Evolutionary conservation across 2,113 vertebrate genomes (phyloP).

Genomic region (Dromaius novaehollandiae): DNA sequence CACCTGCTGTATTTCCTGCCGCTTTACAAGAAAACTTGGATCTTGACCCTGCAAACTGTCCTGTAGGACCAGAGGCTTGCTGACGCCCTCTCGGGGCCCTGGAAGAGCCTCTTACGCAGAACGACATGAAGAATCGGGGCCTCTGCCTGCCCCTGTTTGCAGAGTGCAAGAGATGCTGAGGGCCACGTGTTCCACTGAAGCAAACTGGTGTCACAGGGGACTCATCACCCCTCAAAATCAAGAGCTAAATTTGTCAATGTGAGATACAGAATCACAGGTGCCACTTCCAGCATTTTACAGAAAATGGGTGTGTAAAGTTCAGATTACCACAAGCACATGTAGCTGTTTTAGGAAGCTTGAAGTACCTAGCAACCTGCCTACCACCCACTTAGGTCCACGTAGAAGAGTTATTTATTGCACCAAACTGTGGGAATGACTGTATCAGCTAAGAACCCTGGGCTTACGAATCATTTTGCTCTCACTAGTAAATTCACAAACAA

Average conservation of each 20-base stretch:
- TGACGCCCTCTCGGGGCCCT: background rate
- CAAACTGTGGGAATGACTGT: background rate
- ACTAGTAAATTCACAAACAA: slow-evolving; percentile 1
- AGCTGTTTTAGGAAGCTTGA: background rate
- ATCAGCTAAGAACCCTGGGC: background rate
- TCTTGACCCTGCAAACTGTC: background rate
- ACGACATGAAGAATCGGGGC: accelerated
- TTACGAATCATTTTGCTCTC: background rate
- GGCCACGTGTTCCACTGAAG: background rate
- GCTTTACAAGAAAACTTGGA: background rate
- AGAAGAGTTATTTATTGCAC: slow-evolving; percentile 41
- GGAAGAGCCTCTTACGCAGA: background rate
- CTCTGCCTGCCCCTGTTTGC: background rate
- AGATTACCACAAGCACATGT: background rate
- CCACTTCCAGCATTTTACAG: background rate
- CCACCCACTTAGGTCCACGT: background rate
- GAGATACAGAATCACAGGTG: background rate
- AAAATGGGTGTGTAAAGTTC: background rate
- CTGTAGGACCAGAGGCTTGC: background rate
- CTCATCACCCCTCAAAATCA: background rate
- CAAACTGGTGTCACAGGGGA: background rate
- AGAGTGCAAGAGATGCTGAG: background rate
- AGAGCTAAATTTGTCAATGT: background rate
- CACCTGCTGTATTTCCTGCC: background rate
- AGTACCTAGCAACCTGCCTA: slow-evolving; percentile 10